Conservation (phyloP, 2,797 vertebrate genomes). For the Chaunax sp. region DNA sequence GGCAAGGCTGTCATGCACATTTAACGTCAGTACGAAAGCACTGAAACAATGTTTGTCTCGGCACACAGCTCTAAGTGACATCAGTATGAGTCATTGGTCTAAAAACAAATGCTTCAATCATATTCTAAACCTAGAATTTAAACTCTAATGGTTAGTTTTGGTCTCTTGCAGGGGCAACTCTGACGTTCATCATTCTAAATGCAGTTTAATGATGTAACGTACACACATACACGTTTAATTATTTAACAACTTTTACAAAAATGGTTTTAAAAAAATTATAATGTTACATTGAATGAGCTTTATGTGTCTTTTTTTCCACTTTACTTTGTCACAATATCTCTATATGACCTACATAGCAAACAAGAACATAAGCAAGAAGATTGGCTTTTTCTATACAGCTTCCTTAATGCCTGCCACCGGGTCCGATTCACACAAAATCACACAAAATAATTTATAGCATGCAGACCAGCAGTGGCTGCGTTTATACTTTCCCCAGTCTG, state of each 20-base stretch:
- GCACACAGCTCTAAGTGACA: slow-evolving; percentile 13
- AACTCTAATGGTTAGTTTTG: slow-evolving; percentile 25
- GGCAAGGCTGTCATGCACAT: slow-evolving; percentile 35
- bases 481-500: too few species aligned
- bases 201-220: slow-evolving; percentile 7
- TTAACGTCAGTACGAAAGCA: slow-evolving; percentile 45
- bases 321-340: too few species aligned
- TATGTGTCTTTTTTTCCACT: too few species aligned
- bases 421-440: too few species aligned
- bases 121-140: slow-evolving; percentile 44
- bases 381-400: too few species aligned
- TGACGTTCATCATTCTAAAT: slow-evolving; percentile 20
- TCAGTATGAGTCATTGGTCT: slow-evolving; percentile 14
- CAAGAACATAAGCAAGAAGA: too few species aligned
- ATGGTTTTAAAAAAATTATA: background rate
- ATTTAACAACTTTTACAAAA: slow-evolving; percentile 6
- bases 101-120: slow-evolving; percentile 13
- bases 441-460: too few species aligned
- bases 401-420: too few species aligned
- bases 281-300: background rate
- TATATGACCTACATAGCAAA: too few species aligned
- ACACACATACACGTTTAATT: background rate
- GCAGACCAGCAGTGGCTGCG: too few species aligned
- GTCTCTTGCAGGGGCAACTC: slow-evolving; percentile 23
- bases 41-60: slow-evolving; percentile 33